Evolutionary conservation across 1,140 invertebrate species (phyloP), one percentile per base, ranked within the genome.

Genomic region (Rhagoletis pomonella): DNA sequence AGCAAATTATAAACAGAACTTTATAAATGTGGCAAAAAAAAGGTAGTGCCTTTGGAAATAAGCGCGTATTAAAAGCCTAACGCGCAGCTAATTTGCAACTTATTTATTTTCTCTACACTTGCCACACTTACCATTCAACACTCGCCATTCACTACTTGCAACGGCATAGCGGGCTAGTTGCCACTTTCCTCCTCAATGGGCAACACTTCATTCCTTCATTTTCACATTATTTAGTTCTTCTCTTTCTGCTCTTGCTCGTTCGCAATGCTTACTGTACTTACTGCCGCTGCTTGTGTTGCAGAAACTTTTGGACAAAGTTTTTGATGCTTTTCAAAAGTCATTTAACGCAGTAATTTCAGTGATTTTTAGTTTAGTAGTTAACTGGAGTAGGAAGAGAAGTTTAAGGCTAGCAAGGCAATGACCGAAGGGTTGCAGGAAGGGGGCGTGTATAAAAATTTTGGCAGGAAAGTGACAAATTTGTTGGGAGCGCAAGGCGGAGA

Each of bases 271-370:
- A 19, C 44, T 58, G 3, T n/a, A 55, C 19, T 19, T 81, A 55
- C n/a, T 81, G 73, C 6, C 47, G n/a, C 14, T 9, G 73, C 47
- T 55, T 81, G 50, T 50, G 73, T 81, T 81, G 73, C 44, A 81
- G 29, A 29, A 29, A 81, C 73, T 81, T 77, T 77, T 81, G 47
- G 47, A 4, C 73, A 81, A 81, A 81, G 73, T 81, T 81, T 73
- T 81, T 81, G 73, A 81, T 81, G 73, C 73, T 81, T 81, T 81
- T 81, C 73, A 81, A 81, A 81, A 81, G 73, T 81, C 73, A 55
- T 81, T 81, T 55, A 81, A 81, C 73, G 47, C 47, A 81, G 73
- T 55, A 14, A 81, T 81, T 58, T 81, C 47, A 55, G 73, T 55
- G 73, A 81, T 81, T 81, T 81, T 7, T 19, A 67, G 65, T 77